A percentile compares a stretch with the other conserved stretches of the same genome.
These are phyloP conservation scores for Leucophenga montana DNA, from an alignment of 2,888 invertebrate genomes.

Conservation along the genomic window DNA sequence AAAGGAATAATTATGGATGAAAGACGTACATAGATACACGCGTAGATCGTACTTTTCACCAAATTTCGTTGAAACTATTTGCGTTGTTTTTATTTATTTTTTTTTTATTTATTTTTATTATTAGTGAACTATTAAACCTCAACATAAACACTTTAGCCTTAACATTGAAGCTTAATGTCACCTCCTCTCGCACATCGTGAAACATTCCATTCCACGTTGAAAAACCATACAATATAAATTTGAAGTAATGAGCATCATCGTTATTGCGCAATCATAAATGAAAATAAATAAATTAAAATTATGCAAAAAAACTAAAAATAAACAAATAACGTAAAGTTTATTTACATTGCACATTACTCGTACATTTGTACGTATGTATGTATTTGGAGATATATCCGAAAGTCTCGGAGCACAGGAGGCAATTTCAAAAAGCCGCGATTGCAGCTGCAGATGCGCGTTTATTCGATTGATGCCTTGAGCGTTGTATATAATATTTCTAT, in stretches of 20 bases:
- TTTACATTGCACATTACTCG: background rate
- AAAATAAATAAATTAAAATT: background rate
- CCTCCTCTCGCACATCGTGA: background rate
- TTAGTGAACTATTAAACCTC: background rate
- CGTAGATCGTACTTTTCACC: background rate
- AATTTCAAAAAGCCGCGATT: background rate
- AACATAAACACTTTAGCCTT: background rate
- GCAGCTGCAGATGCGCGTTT: background rate
- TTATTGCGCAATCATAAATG: constrained; percentile 11
- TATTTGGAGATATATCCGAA: no score
- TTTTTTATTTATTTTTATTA: background rate
- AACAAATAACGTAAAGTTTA: background rate
- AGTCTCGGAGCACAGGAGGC: background rate
- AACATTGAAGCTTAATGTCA: constrained; percentile 2
- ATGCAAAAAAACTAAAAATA: background rate
- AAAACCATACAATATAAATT: background rate
- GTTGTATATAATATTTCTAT: background rate
- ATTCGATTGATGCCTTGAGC: background rate
- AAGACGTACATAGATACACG: no score
- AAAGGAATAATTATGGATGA: constrained; percentile 17
- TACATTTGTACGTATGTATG: no score
- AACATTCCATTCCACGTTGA: background rate
- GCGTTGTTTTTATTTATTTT: no score
- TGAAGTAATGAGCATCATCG: background rate
- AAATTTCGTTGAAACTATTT: background rate